Evolutionary conservation across 30 jellyfish, hydroid and myxozoan species (phyloP).

Genomic region (Aurelia coerulea): DNA sequence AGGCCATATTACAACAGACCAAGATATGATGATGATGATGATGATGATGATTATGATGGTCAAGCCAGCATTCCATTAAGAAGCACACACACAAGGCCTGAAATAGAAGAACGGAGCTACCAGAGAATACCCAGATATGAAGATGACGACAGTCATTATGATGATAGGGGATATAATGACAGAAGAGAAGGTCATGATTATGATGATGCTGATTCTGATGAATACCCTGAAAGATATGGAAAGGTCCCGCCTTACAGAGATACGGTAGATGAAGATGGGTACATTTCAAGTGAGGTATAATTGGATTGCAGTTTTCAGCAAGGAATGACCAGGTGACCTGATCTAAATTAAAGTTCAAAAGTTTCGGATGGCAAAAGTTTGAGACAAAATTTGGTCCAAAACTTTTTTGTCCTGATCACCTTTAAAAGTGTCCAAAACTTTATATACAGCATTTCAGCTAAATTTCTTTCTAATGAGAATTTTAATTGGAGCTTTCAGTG

Average conservation of each 20-base stretch:
- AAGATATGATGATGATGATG: slow-evolving; percentile 21
- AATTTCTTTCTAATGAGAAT: too few relatives aligned
- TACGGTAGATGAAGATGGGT: slow-evolving; percentile 52
- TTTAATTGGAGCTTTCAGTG: too few relatives aligned
- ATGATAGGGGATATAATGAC: neutral
- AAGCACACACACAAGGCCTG: neutral
- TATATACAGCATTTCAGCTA: too few relatives aligned
- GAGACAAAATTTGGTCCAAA: too few relatives aligned
- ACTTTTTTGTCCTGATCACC: too few relatives aligned
- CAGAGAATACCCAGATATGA: neutral
- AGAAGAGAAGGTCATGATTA: neutral
- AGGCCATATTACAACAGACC: slow-evolving; percentile 6
- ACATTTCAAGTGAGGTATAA: slow-evolving; percentile 53
- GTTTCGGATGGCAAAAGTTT: too few relatives aligned
- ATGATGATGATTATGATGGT: slow-evolving; percentile 10
- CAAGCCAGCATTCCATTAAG: too few relatives aligned
- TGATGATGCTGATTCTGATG: slow-evolving; percentile 21
- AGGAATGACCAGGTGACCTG: too few relatives aligned
- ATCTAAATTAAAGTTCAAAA: too few relatives aligned
- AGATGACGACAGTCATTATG: slow-evolving; percentile 1
- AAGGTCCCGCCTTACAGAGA: slow-evolving; percentile 33
- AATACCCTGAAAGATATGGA: neutral
- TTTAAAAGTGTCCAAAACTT: too few relatives aligned
- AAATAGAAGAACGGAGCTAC: neutral
- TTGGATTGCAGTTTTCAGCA: too few relatives aligned